Conservation (phyloP, 2,888 invertebrate genomes). For the Pheosia tremula region DNA sequence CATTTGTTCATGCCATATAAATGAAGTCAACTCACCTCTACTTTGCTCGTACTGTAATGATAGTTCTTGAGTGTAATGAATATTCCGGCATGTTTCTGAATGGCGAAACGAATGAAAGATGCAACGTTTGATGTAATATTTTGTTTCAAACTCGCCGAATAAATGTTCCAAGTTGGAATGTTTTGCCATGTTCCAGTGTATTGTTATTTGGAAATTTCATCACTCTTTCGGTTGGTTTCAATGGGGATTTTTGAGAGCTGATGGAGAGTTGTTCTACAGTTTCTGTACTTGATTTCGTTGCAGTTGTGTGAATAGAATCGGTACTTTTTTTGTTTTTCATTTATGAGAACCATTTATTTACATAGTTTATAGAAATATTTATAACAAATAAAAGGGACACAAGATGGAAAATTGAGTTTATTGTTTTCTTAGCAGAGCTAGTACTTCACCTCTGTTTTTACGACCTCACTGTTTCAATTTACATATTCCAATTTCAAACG, state of each 20-base stretch:
- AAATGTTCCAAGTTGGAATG: background rate
- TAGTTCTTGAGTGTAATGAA: background rate
- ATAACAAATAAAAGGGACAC: background rate
- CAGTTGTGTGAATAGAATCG: background rate
- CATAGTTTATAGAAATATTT: too few relatives aligned
- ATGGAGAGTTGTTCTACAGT: background rate
- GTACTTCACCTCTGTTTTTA: background rate
- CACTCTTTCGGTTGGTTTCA: background rate
- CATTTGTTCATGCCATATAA: too few relatives aligned
- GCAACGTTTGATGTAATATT: background rate
- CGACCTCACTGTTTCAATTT: background rate
- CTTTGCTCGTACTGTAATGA: background rate
- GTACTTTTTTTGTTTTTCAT: background rate
- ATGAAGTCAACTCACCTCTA: background rate
- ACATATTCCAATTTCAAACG: background rate
- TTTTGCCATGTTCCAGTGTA: background rate
- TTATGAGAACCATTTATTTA: too few relatives aligned
- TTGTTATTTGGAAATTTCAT: slow-evolving; percentile 1
- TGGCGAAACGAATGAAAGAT: background rate
- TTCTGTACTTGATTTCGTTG: background rate
- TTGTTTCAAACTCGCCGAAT: background rate
- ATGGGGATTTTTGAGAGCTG: background rate
- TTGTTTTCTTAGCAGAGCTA: background rate
- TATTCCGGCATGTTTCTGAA: background rate
- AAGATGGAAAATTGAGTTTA: background rate